Evolutionary conservation across 2,797 vertebrate species (phyloP), one percentile per base, ranked within the genome.

Genomic region (Orestias chungarensis): DNA sequence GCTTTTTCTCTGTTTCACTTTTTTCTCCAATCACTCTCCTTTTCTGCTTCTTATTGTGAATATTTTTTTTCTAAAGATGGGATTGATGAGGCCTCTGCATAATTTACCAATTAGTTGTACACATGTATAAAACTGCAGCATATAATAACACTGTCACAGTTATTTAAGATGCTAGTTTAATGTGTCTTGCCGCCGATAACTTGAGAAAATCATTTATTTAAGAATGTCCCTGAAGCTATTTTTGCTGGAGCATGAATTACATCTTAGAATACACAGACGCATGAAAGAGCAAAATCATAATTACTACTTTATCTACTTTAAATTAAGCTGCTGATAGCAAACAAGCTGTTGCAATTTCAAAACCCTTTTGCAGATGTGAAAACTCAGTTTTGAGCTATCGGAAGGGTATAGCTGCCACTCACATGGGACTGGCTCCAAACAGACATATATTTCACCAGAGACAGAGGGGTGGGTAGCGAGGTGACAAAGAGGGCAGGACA

Each of bases 131-230:
- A 92, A 91, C 83, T 83, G 85, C 87, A 89, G 90, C 82, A 79
- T 90, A 85, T 83, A 89, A 93, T 89, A 88, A 91, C 89, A 93
- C 67, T 80, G 86, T 87, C 88, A 87, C 75, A 82, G 93, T 94
- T 93, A 90, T 93, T 94, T 93, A 93, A 84, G 85, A 93, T 93
- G 90, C 93, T 91, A 92, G 82, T 93, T 93, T 93, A 93, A 93
- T 93, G 85, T 14, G 71, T 87, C 85, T 85, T 74, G 87, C 88
- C 84, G 78, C 79, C 76, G 50, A 75, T 79, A 83, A 92, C 78
- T 62, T 86, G 71, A 72, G 72, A 86, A 90, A 92, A 91, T 76
- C 85, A 93, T 91, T 92, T 87, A 79, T 84, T 67, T 80, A 75
- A 89, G 87, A 80, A 87, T 78, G 82, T 88, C 85, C 86, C 35